Evolutionary conservation across 1,140 invertebrate species (phyloP).

Genomic region (Drosophila burlai): DNA sequence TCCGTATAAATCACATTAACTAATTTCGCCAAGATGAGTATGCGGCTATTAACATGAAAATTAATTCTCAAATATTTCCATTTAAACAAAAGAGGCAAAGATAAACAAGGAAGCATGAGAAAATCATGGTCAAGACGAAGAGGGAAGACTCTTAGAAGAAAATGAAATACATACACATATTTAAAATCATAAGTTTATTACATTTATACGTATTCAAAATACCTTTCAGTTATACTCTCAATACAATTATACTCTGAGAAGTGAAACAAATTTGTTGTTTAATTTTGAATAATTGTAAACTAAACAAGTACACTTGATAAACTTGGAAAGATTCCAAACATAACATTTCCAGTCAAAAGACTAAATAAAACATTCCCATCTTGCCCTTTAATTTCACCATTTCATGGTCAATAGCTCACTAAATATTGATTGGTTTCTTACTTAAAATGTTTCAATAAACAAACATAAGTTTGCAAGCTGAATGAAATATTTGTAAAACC

Average conservation of each 20-base stretch:
- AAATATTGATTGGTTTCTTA: constrained; percentile 4
- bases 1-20: constrained; percentile 56
- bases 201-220: neutral
- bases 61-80: constrained; percentile 58
- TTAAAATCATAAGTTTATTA: neutral
- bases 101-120: constrained; percentile 9
- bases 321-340: neutral
- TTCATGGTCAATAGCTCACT: constrained; percentile 5
- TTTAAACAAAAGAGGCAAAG: constrained; percentile 26
- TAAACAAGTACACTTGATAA: neutral
- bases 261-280: neutral
- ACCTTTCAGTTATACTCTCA: too few relatives aligned
- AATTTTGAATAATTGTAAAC: too few relatives aligned
- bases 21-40: constrained; percentile 56
- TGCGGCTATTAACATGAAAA: constrained; percentile 69
- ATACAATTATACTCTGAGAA: too few relatives aligned
- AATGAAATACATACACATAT: neutral
- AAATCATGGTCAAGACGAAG: constrained; percentile 2
- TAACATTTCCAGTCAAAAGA: neutral
- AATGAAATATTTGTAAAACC: constrained; percentile 24
- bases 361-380: neutral
- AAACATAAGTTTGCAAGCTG: neutral
- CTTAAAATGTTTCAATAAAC: constrained; percentile 8
- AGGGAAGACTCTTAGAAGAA: constrained; percentile 33
- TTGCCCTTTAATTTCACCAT: neutral